These are phyloP conservation scores for Liparis tanakae DNA, from an alignment of 2,797 vertebrate species.

Conservation along the genomic window DNA sequence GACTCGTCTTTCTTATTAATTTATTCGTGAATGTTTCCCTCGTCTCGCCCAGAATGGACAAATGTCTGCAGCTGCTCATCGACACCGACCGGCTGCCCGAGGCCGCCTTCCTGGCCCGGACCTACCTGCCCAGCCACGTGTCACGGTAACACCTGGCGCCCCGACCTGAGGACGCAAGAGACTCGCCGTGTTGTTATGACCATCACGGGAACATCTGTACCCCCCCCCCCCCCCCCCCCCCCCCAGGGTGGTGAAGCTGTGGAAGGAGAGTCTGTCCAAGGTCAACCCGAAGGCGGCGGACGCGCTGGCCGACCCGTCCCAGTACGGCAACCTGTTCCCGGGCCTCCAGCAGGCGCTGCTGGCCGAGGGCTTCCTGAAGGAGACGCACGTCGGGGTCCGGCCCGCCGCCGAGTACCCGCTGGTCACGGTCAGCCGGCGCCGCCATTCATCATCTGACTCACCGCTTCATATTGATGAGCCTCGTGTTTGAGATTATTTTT, in stretches of 20 bases:
- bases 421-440: slow-evolving; percentile 84
- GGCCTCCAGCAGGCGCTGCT: slow-evolving; percentile 92
- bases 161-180: no score
- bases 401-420: slow-evolving; percentile 91
- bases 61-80: slow-evolving; percentile 94
- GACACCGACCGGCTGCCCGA: slow-evolving; percentile 93
- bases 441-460: neutral
- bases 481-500: slow-evolving; percentile 2
- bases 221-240: no score
- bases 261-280: slow-evolving; percentile 93
- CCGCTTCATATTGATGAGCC: neutral
- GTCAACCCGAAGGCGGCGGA: slow-evolving; percentile 95
- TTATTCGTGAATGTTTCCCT: neutral
- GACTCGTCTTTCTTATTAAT: no score
- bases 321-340: slow-evolving; percentile 96
- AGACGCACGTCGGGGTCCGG: slow-evolving; percentile 82
- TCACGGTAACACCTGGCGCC: slow-evolving; percentile 80
- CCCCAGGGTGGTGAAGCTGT: slow-evolving; percentile 90
- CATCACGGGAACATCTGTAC: no score
- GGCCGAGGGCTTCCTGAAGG: slow-evolving; percentile 90
- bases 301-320: slow-evolving; percentile 93
- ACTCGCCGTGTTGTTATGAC: no score
- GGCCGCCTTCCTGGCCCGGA: slow-evolving; percentile 94
- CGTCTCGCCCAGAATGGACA: slow-evolving; percentile 84
- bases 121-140: slow-evolving; percentile 94